Base-by-base conservation (phyloP, 2,888 invertebrate genomes). In the Philopedon plagiatum region DNA sequence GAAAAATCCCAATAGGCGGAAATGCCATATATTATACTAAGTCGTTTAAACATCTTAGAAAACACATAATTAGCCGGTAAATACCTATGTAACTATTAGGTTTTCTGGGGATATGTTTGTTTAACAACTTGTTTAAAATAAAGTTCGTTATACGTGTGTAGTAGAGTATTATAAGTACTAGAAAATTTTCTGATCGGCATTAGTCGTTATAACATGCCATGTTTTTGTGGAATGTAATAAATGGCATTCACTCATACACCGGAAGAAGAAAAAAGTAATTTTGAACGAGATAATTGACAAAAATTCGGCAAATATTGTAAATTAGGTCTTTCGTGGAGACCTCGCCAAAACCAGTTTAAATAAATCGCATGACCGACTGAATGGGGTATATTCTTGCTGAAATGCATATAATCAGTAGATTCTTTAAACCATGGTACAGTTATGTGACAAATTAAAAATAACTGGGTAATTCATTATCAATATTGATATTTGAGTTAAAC, bases 11-110 rank as follows among this genome's bases (percentile, higher is more conserved):
- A 11, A 49, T 68, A 54, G 32, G 34, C 68, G 60, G 60, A 68
- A 68, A 68, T 61, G 61, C 51, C 61, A 68, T 39, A 60, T 67
- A 61, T 61, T 54, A 51, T 51, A 46, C 26, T 51, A 54, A 46
- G 19, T 54, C 51, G 51, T 60, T 61, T 61, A 61, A 68, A 61
- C 54, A 51, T 69, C 62, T 62, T 46, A 64, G 64, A 63, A 70
- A 57, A 56, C 46, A 46, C 56, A 44, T 64, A 70, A 64, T 62
- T 58, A 46, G 15, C 32, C 41, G 15, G 62, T 63, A 70, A 70
- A 57, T 49, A 56, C 49, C 39, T 58, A 34, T 41, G 61, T 61
- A 68, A 61, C 61, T 61, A 68, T 60, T 61, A 41, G 32, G 37
- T 68, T 44, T 61, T 51, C 61, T 51, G 23, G 7, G 39, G 51